Percentiles rank a stretch among this genome's conserved stretches.
Evolutionary conservation across 35 echinoderm and acorn worm species (phyloP).

Genomic region (Hemicentrotus pulcherrimus): DNA sequence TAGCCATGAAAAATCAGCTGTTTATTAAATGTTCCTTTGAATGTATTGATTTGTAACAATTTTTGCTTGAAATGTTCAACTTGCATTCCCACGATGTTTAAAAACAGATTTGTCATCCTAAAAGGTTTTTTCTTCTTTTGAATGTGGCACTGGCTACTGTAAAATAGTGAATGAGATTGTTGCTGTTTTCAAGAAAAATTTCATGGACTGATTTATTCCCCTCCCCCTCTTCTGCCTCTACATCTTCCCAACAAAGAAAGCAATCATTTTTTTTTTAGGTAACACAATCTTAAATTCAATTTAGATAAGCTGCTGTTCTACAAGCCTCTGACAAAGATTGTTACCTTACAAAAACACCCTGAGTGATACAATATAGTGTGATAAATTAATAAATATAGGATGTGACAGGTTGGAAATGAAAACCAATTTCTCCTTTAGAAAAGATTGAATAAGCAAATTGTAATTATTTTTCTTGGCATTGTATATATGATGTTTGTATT

Average conservation of each 20-base stretch:
- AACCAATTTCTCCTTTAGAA: background rate
- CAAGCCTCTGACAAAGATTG: background rate
- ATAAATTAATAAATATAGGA: background rate
- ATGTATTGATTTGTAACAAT: no score
- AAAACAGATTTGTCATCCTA: no score
- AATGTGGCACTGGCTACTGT: background rate
- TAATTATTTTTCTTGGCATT: background rate
- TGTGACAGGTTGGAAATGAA: background rate
- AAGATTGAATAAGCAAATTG: background rate
- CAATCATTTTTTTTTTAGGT: background rate
- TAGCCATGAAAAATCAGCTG: no score
- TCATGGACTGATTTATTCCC: background rate
- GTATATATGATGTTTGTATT: background rate
- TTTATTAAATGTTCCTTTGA: no score
- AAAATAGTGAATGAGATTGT: background rate
- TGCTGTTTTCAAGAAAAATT: background rate
- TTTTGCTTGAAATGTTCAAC: no score
- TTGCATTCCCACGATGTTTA: no score
- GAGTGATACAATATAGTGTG: background rate
- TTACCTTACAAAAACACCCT: background rate
- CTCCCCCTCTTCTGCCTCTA: background rate
- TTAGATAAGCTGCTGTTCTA: background rate
- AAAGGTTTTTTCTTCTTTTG: no score
- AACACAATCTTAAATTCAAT: slow-evolving; percentile 14
- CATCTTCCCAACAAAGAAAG: background rate